A percentile compares a stretch with the other conserved stretches of the same genome.
Evolutionary conservation across 1,140 invertebrate species (phyloP).

Genomic region (Heliconius hewitsoni): DNA sequence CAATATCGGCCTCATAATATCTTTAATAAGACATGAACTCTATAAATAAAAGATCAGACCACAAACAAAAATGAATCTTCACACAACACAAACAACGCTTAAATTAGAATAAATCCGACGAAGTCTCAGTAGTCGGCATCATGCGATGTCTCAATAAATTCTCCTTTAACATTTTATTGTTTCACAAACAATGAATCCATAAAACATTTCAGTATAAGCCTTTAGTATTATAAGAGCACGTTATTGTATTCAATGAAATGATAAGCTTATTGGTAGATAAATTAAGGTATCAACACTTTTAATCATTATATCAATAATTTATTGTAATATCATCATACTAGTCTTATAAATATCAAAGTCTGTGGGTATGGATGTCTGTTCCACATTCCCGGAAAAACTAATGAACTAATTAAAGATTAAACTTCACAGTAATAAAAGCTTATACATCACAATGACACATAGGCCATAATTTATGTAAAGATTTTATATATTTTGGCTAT

Average conservation of each 20-base stretch:
- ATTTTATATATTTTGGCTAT: no score
- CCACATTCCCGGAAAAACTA: no score
- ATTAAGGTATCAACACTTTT: conserved; percentile 44
- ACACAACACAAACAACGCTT: background rate
- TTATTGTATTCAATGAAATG: conserved; percentile 49
- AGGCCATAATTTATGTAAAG: no score
- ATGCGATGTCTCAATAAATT: conserved; percentile 47
- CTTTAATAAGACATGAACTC: background rate
- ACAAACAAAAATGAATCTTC: conserved; percentile 1
- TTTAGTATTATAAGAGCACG: conserved; percentile 67
- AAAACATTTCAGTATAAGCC: conserved; percentile 73
- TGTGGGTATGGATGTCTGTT: no score
- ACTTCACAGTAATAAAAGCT: no score
- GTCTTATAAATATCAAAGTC: no score
- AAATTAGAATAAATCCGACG: background rate
- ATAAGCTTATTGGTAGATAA: conserved; percentile 47
- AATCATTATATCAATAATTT: conserved; percentile 12
- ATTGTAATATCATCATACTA: background rate
- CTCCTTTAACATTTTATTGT: conserved; percentile 66
- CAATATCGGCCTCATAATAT: background rate
- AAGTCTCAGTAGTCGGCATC: conserved; percentile 26
- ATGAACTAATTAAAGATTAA: no score
- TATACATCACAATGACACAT: no score
- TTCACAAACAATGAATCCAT: conserved; percentile 73
- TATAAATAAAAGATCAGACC: background rate